Percentiles rank a stretch among this genome's conserved stretches.
Evolutionary conservation across 2,797 vertebrate species (phyloP).

Genomic region (Saxicola maurus): DNA sequence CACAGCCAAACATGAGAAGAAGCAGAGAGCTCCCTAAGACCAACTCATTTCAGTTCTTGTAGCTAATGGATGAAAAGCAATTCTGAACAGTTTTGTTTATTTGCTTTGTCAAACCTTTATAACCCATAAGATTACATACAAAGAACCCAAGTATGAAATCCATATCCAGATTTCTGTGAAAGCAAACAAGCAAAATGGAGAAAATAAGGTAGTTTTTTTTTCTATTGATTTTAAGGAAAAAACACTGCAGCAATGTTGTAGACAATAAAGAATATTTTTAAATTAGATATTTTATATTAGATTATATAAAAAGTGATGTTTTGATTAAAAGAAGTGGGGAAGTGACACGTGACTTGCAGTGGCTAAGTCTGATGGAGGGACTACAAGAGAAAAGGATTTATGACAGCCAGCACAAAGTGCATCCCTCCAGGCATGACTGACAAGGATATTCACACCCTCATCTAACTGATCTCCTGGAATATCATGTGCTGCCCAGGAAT

Average conservation of each 20-base stretch:
- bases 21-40: neutral
- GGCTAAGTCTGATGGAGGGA: neutral
- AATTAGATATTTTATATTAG: neutral
- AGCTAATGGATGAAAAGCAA: neutral
- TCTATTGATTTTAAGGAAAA: neutral
- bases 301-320: neutral
- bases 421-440: neutral
- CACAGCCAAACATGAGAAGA: neutral
- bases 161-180: neutral
- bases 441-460: neutral
- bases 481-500: neutral
- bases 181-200: neutral
- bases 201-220: neutral
- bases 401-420: neutral
- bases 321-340: neutral
- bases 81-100: neutral
- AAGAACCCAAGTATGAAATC: neutral
- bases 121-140: neutral
- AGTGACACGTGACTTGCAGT: neutral
- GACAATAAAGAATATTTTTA: neutral
- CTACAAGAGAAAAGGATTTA: neutral
- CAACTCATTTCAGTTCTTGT: neutral
- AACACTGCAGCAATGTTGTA: neutral
- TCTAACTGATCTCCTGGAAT: neutral
- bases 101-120: neutral